Evolutionary conservation across 2,797 vertebrate species (phyloP), one percentile per base, ranked within the genome.

Genomic region (Hippopotamyrus pictus): DNA sequence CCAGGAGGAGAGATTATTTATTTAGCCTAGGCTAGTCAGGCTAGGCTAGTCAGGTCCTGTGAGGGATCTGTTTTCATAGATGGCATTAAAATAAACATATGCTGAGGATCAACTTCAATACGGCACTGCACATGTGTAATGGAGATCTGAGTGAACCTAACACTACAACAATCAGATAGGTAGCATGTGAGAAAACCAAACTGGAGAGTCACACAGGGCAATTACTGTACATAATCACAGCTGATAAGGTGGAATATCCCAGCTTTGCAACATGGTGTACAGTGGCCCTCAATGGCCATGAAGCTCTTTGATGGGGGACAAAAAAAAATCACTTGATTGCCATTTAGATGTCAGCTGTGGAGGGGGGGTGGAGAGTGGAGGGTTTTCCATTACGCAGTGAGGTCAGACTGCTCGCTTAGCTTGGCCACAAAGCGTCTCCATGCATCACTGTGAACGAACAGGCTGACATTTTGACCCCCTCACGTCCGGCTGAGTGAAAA

Each of bases 361-460:
- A 48, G 59, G 54, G 9, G 44, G 87, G 53, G 73, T 88, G 82
- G 69, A 46, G 41, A 86, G 88, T 86, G 88, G 57, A 76, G 17
- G 19, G 25, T 88, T 90, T 90, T 88, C 89, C 87, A 86, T 50
- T 88, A 82, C 48, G 82, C 19, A 84, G 25, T 25, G 48, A 86
- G 57, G 5, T 69, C 53, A 65, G 87, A 7, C 59, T 22, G 41
- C 7, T 29, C 14, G 51, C 22, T 1, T 8, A 3, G 85, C n/a
- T 37, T 19, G 76, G 33, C 76, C 51, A 48, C 37, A 17, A 25
- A 17, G 41, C 5, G 7, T 7, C 41, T 29, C 14, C 2, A 2
- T 44, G 54, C 46, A 17, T 86, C 59, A 57, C 83, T 87, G 83
- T 29, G 83, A 86, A 89, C 25, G 59, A 86, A 86, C 57, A 17